A percentile compares a stretch with the other conserved stretches of the same genome.
phyloP scores from a whole-genome alignment of 92 coral and sea anemone species.

The Phymanthus crucifer region DNA sequence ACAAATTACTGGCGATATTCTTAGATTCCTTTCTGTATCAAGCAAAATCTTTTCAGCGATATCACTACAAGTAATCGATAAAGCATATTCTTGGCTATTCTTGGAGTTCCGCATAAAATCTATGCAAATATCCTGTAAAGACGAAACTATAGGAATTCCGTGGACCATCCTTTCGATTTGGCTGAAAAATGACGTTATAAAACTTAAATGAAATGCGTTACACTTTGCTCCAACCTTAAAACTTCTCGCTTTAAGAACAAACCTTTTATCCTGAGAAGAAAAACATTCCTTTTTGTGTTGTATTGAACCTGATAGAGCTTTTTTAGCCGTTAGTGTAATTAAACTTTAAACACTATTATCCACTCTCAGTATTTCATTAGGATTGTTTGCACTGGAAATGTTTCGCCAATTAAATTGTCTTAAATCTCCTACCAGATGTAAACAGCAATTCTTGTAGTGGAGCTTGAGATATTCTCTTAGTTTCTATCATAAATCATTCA shows the following conservation, averaged over 20 bases:
- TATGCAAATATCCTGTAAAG: conserved; percentile 51
- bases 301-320: not conserved
- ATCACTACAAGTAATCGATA: conserved; percentile 43
- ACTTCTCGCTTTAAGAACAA: not conserved
- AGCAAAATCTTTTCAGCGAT: conserved; percentile 41
- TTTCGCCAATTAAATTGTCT: conserved; percentile 2
- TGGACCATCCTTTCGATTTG: conserved; percentile 5
- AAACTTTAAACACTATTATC: not conserved
- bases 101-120: conserved; percentile 48
- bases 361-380: not conserved
- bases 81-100: conserved; percentile 41
- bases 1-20: conserved; percentile 32
- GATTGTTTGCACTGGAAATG: not conserved
- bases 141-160: conserved; percentile 18
- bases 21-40: not conserved
- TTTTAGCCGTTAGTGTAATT: conserved; percentile 1
- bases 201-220: not conserved
- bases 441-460: not conserved
- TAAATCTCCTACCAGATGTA: not conserved
- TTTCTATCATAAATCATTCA: conserved; percentile 6
- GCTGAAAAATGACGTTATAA: not conserved
- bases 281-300: not conserved
- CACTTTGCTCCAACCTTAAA: not conserved
- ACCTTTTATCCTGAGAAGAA: no score
- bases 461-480: not conserved